Base-by-base conservation (phyloP, 2,797 vertebrate species). In the Sebastiscus albofasciatus region DNA sequence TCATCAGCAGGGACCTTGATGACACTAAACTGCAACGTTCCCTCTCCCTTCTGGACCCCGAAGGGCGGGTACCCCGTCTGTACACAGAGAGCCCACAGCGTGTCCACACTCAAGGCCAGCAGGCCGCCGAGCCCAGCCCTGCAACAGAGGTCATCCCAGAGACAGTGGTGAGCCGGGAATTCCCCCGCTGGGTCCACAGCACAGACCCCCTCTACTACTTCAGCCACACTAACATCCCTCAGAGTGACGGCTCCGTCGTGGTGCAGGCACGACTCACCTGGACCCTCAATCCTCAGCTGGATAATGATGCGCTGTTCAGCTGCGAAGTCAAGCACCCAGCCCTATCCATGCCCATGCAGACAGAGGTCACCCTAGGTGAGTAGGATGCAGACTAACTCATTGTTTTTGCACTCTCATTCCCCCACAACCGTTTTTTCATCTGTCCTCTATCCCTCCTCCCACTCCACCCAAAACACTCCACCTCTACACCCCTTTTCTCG, bases 331-430 rank as follows among this genome's bases (percentile, higher is more conserved):
- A 98, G 92, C 98, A 99, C 91, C 97, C 98, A 0, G 98, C 98
- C 0, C 96, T 99, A 85, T 98, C 98, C 46, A 99, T 99, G 98
- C 97, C 98, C 94, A 99, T 99, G 98, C 97, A 99, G 95, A 96
- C 97, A 0, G 98, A 99, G 95, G 96, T 99, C 86, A 99, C 96
- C 0, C 94, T 99, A 8, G 97, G 98, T 99, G 91, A 98, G 98
- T 52, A 54, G 58, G 14, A 73, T 26, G 22, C 65, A 29, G 39
- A 26, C 18, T 14, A 24, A 42, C 27, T 36, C 59, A 7, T 77
- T 77, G 56, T 29, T 34, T 80, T 79, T 66, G 65, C 39, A 56
- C 31, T 56, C 36, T 82, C 29, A 39, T 22, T 69, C 56, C 59
- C 20, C 42, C 22, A 20, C 29, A 33, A 26, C 16, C 27, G 24